Evolutionary conservation across 2,113 vertebrate genomes (phyloP).

Genomic region (Lasiurus cinereus): DNA sequence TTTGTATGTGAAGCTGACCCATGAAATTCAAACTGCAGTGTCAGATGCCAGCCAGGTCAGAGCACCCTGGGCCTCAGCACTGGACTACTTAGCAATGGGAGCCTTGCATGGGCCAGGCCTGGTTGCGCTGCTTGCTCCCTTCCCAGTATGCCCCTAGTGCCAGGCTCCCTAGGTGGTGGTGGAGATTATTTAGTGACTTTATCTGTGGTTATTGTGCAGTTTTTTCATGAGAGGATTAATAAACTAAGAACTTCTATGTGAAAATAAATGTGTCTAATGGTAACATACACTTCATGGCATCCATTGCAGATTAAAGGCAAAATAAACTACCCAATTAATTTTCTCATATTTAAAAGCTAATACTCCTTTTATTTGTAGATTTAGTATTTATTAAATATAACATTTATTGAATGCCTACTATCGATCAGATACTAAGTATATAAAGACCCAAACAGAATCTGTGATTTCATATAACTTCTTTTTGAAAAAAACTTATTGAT

Average conservation of each 20-base stretch:
- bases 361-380: slow-evolving; percentile 9
- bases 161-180: slow-evolving; percentile 77
- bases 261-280: neutral
- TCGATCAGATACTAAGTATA: neutral
- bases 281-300: neutral
- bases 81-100: slow-evolving; percentile 46
- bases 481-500: neutral
- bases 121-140: slow-evolving; percentile 31
- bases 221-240: neutral
- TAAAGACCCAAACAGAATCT: slow-evolving; percentile 12
- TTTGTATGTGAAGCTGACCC: slow-evolving; percentile 77
- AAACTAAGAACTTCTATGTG: neutral
- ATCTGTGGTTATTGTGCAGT: neutral
- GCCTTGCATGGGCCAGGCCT: slow-evolving; percentile 57
- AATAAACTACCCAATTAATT: neutral
- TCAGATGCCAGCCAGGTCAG: slow-evolving; percentile 64
- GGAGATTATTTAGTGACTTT: neutral
- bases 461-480: slow-evolving; percentile 22
- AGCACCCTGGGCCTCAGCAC: slow-evolving; percentile 46
- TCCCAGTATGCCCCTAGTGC: slow-evolving; percentile 65
- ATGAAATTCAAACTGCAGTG: slow-evolving; percentile 78
- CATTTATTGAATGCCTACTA: neutral
- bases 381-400: neutral
- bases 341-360: slow-evolving; percentile 51
- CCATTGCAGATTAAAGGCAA: slow-evolving; percentile 29